These are phyloP conservation scores for Carollia perspicillata DNA, from an alignment of 2,113 vertebrate genomes.

Conservation along the genomic window DNA sequence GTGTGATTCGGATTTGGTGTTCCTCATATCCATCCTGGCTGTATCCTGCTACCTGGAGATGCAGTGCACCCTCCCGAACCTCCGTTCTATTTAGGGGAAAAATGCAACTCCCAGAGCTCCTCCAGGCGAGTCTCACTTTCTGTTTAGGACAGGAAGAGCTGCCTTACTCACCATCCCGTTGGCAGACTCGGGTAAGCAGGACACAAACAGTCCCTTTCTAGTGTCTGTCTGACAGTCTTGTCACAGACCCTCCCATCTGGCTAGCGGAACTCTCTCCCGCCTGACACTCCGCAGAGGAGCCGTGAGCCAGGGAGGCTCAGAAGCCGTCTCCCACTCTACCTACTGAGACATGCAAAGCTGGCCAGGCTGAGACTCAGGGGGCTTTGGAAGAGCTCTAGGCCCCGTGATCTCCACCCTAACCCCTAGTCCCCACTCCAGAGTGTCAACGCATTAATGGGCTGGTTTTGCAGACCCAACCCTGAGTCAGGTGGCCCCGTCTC, in stretches of 20 bases:
- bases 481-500: not conserved
- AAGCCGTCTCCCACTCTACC: not conserved
- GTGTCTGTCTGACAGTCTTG: not conserved
- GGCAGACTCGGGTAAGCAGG: not conserved
- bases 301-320: not conserved
- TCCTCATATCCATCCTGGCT: fast-evolving
- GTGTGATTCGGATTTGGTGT: not conserved
- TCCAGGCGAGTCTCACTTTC: not conserved
- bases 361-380: not conserved
- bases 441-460: not conserved
- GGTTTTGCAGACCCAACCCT: not conserved
- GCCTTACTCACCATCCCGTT: not conserved
- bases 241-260: not conserved
- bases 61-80: not conserved
- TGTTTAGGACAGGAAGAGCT: constrained; percentile 44
- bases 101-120: not conserved
- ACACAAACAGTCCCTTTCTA: not conserved
- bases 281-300: not conserved
- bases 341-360: not conserved
- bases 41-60: not conserved
- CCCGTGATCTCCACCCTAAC: not conserved
- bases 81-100: not conserved
- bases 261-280: not conserved
- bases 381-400: not conserved
- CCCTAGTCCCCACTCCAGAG: not conserved